phyloP scores from a whole-genome alignment of 2,113 vertebrate genomes.

The Pelvicachromis taeniatus region DNA sequence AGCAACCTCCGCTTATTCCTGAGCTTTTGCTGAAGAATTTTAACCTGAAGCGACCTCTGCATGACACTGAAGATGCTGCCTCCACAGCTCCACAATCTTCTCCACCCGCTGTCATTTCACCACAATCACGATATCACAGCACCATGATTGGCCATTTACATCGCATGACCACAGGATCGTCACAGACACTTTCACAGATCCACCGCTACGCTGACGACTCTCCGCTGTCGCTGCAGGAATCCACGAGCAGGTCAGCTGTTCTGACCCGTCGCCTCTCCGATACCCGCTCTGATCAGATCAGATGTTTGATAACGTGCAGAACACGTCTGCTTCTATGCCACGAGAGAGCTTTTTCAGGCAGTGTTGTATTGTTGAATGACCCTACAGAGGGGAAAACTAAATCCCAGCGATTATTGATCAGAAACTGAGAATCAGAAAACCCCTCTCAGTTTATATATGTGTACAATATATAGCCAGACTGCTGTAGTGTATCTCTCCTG shows the following conservation, averaged over 20 bases:
- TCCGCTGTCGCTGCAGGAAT: fast-evolving
- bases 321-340: background rate
- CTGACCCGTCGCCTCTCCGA: background rate
- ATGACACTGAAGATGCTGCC: background rate
- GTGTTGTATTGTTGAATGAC: background rate
- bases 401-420: background rate
- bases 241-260: background rate
- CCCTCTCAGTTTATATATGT: fast-evolving
- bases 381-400: fast-evolving
- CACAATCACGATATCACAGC: background rate
- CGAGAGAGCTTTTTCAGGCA: background rate
- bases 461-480: background rate
- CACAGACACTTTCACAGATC: background rate
- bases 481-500: background rate
- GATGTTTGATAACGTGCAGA: background rate
- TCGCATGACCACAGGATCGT: background rate
- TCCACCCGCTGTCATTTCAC: background rate
- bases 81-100: background rate
- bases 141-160: background rate
- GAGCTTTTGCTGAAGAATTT: background rate
- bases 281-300: background rate
- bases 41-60: background rate
- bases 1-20: background rate
- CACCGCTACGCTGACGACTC: background rate
- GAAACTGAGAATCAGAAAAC: background rate